Base-by-base conservation (phyloP, 1,140 invertebrate genomes). In the Saccostrea echinata region DNA sequence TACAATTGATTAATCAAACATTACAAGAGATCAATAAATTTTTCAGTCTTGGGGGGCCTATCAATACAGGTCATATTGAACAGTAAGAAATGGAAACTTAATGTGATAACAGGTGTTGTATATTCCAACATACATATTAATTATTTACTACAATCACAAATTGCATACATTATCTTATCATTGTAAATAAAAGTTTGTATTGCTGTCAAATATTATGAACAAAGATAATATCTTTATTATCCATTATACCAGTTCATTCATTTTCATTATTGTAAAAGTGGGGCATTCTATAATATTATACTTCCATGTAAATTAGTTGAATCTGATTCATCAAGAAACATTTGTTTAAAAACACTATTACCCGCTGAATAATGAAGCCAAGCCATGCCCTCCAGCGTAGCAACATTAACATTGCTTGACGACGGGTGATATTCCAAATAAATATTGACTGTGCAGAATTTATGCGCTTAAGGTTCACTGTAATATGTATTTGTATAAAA, bases 1-100 rank as follows among this genome's bases (percentile, higher is more conserved):
- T 71, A 71, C 68, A 71, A 71, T 71, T 71, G 68, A 71, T 30
- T 71, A 16, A 71, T 71, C 68, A 71, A 33, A 71, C 27, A 71
- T 71, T 24, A 71, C n/a, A 71, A 33, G 68, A 16, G 30, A 71
- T 71, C 24, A 27, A 30, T 71, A 71, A 30, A 71, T 71, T 71
- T 27, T 71, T 71, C 24, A 33, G 27, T 24, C 68, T 24, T 30
- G 68, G n/a, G 68, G 35, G 68, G 68, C 27, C 68, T 71, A 71
- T 71, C 68, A 71, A 27, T 71, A 6, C 27, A 71, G 68, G 68
- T 71, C 68, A 30, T 33, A 33, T 24, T 71, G 68, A 71, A 71
- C 68, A 71, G 30, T 57, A 3, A 24, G 68, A 13, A 13, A 61
- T 6, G 13, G 68, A 27, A 13, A 57, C 55, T 57, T 57, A 30